A percentile compares a stretch with the other conserved stretches of the same genome.
These are phyloP conservation scores for Perodicticus potto DNA, from an alignment of 2,797 vertebrate genomes.

Conservation along the genomic window DNA sequence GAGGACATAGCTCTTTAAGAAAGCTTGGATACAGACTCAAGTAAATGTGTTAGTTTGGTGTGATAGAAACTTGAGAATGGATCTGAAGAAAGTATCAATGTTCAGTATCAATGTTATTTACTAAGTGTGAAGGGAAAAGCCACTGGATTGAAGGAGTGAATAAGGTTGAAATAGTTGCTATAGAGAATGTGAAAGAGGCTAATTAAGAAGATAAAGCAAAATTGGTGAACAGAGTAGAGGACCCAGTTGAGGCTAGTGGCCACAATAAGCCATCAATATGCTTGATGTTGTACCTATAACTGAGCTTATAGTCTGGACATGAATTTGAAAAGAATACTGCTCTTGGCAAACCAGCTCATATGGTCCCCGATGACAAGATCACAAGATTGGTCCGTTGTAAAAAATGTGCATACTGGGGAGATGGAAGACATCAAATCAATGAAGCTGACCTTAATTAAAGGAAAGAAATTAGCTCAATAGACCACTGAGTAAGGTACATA, in stretches of 20 bases:
- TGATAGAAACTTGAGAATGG: not conserved
- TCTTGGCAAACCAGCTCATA: too few species aligned
- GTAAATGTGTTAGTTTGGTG: not conserved
- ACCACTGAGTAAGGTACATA: not conserved
- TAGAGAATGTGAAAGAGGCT: not conserved
- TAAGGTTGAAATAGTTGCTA: not conserved
- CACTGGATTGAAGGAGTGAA: not conserved
- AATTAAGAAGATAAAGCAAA: not conserved
- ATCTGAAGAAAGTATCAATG: not conserved
- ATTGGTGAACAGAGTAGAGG: not conserved
- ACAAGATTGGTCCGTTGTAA: not conserved
- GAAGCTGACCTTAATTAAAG: conserved; percentile 7
- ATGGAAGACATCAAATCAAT: not conserved
- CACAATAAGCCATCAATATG: not conserved
- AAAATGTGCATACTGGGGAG: not conserved
- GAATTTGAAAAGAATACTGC: not conserved
- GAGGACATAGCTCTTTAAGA: not conserved
- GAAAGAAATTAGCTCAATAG: not conserved
- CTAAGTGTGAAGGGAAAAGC: not conserved
- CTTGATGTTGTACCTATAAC: not conserved
- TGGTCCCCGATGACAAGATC: too few species aligned
- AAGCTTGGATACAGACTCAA: not conserved
- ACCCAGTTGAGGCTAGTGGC: not conserved
- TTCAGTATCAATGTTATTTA: conserved; percentile 1
- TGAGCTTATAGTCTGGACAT: not conserved